Conservation (phyloP, 2,888 invertebrate genomes). For the Antheraea assamensis region DNA sequence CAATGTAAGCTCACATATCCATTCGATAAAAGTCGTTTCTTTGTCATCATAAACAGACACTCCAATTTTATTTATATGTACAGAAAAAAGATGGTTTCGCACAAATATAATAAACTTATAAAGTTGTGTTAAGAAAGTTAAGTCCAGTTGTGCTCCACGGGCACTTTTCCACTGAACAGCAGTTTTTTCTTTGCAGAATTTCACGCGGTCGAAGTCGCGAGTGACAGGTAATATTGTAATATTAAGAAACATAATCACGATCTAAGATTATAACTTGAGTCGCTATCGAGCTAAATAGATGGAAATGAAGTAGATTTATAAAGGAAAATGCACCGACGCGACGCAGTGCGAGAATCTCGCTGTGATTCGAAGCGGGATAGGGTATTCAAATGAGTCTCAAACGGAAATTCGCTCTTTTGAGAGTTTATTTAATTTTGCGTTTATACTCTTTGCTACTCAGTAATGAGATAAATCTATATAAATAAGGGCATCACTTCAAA, state of each 20-base stretch:
- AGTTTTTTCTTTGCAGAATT: too few species aligned
- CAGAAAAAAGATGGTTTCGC: too few species aligned
- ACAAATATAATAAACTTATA: too few species aligned
- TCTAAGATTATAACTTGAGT: conserved; percentile 2
- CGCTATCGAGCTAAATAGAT: not conserved
- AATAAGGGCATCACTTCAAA: too few species aligned
- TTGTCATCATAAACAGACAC: too few species aligned
- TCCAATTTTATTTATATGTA: too few species aligned
- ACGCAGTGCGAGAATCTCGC: conserved; percentile 15
- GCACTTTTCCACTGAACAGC: too few species aligned
- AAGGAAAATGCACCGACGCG: conserved; percentile 18
- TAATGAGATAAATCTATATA: not conserved
- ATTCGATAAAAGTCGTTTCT: too few species aligned
- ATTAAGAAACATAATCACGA: not conserved
- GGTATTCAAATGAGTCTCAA: conserved; percentile 18
- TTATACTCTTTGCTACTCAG: conserved; percentile 11
- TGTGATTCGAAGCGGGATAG: conserved; percentile 22
- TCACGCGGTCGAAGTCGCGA: too few species aligned
- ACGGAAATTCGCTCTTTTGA: conserved; percentile 17
- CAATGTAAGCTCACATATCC: too few species aligned
- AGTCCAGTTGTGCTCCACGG: too few species aligned
- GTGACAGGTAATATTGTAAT: too few species aligned
- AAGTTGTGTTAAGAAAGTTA: not conserved
- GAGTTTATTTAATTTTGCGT: conserved; percentile 23
- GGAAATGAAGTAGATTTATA: conserved; percentile 15